These are phyloP conservation scores for human DNA, from an alignment of 2,113 vertebrate species.

Conservation along the genomic window GRCh38 chr16:15207001-15207500, in stretches of 20 bases:
- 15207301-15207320: background rate
- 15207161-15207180: background rate
- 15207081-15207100: background rate
- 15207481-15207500: background rate
- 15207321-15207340: background rate
- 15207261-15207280: background rate
- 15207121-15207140: background rate
- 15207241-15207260: background rate
- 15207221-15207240: background rate
- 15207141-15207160: background rate
- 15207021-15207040: background rate
- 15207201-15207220: background rate
- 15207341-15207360: background rate
- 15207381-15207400: rapidly evolving
- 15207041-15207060: background rate
- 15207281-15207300: background rate
- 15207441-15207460: background rate
- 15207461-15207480: background rate
- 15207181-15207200: too few species aligned
- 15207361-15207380: background rate
- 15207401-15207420: background rate
- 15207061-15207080: background rate
- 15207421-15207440: rapidly evolving
- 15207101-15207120: background rate
- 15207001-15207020: background rate